Evolutionary conservation across 1,140 invertebrate species (phyloP), one percentile per base, ranked within the genome.

Genomic region (Solenopsis fugax): DNA sequence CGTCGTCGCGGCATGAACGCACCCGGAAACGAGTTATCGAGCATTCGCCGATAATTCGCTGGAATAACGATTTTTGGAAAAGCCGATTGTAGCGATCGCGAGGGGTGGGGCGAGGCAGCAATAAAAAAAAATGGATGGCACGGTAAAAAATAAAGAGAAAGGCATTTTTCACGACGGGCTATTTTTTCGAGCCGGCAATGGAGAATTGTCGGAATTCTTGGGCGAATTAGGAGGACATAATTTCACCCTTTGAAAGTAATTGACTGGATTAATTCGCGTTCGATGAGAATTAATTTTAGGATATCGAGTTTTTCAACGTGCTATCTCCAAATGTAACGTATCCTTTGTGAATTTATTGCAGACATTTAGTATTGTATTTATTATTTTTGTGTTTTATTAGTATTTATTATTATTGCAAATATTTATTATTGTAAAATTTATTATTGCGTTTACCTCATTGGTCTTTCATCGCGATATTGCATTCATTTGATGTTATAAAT

Each of bases 61-160:
- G 54, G 54, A 34, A 75, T 75, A 84, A 84, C 69, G 69, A 75
- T 60, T 73, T 81, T 41, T 41, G 7, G 37, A 77, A 64, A 41
- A 64, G 56, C 12, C 18, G n/a, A 48, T 52, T 29, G 24, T 29
- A 4, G 34, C n/a, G 21, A 21, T 41, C 18, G 24, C 34, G 6
- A 18, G 21, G 9, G 18, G 29, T 1, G 54, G n/a, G 29, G 29
- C 29, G 29, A 21, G 37, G 18, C 9, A 0, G 9, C 21, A 13
- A 48, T 62, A 7, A 60, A 60, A 60, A 24, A 37, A n/a, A 34
- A 2, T n/a, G 21, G 6, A 37, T 41, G 10, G 21, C 12, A 13
- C 18, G 29, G 9, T 54, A 12, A 10, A 37, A n/a, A 54, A 67
- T 13, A 54, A 67, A 24, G 41, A 45, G 18, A 45, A 10, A 24